Conservation (phyloP, 2,888 invertebrate species). For the Ypsolopha scabrella region DNA sequence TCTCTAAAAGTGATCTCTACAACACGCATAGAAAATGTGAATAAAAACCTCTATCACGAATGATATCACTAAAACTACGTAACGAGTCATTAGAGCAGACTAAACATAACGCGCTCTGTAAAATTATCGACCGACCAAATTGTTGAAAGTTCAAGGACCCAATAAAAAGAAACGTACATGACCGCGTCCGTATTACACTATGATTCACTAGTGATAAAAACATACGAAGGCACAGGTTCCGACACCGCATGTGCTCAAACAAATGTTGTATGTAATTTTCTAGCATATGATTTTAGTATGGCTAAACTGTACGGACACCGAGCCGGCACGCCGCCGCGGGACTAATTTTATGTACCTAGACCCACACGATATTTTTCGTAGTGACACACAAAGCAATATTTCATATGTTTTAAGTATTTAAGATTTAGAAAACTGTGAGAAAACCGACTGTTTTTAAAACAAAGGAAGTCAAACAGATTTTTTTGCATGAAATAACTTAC, state of each 20-base stretch:
- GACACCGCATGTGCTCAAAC: neutral
- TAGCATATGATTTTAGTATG: neutral
- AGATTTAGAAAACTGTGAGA: neutral
- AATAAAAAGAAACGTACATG: conserved; percentile 29
- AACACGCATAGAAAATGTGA: conserved; percentile 6
- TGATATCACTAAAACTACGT: conserved; percentile 41
- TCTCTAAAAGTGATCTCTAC: too few species aligned
- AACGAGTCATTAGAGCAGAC: conserved; percentile 22
- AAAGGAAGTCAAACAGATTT: neutral
- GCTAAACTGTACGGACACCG: neutral
- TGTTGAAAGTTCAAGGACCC: conserved; percentile 63
- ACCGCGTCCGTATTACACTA: conserved; percentile 1
- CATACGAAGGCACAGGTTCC: neutral
- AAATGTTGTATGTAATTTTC: neutral
- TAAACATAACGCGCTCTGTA: conserved; percentile 21
- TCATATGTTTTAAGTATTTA: neutral
- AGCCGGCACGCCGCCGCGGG: neutral
- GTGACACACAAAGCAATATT: neutral
- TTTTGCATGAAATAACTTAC: neutral
- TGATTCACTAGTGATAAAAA: neutral
- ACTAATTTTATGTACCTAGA: conserved; percentile 1
- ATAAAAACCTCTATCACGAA: conserved; percentile 23
- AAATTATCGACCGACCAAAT: conserved; percentile 60
- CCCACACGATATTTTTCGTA: neutral
- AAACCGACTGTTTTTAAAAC: neutral